Evolutionary conservation across 1,140 invertebrate genomes (phyloP).

Genomic region (Ceratina calcarata): DNA sequence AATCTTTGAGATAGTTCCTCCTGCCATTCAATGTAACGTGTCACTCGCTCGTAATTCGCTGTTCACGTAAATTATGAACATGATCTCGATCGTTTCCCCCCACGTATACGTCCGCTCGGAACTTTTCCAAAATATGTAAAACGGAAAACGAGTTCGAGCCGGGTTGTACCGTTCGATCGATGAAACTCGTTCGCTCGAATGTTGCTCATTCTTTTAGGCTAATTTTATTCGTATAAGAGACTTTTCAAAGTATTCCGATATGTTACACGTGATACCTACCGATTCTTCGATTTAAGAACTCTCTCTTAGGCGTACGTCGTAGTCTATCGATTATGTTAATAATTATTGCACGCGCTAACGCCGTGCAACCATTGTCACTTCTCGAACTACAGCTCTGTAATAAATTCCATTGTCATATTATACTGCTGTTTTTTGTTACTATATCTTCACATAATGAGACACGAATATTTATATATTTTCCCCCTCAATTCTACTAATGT

Average conservation of each 20-base stretch:
- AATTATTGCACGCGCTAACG: conserved; percentile 57
- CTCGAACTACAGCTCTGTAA: conserved; percentile 69
- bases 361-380: conserved; percentile 68
- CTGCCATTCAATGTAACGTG: conserved; percentile 52
- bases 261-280: conserved; percentile 43
- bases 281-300: conserved; percentile 26
- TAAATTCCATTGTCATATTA: conserved; percentile 71
- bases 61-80: conserved; percentile 31
- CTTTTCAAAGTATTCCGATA: conserved; percentile 40
- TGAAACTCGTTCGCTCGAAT: conserved; percentile 35
- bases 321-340: conserved; percentile 73
- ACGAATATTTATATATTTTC: neutral
- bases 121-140: neutral
- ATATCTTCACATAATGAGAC: neutral
- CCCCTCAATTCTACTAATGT: no score
- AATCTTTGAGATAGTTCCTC: conserved; percentile 72
- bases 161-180: neutral
- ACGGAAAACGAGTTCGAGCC: neutral
- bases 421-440: neutral
- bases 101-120: neutral
- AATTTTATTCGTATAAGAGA: conserved; percentile 36
- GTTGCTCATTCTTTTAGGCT: conserved; percentile 58
- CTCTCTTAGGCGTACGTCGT: conserved; percentile 64
- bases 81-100: conserved; percentile 16
- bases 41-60: conserved; percentile 30